Evolutionary conservation across 2,888 invertebrate species (phyloP), one percentile per base, ranked within the genome.

Genomic region (Volucella inanis): DNA sequence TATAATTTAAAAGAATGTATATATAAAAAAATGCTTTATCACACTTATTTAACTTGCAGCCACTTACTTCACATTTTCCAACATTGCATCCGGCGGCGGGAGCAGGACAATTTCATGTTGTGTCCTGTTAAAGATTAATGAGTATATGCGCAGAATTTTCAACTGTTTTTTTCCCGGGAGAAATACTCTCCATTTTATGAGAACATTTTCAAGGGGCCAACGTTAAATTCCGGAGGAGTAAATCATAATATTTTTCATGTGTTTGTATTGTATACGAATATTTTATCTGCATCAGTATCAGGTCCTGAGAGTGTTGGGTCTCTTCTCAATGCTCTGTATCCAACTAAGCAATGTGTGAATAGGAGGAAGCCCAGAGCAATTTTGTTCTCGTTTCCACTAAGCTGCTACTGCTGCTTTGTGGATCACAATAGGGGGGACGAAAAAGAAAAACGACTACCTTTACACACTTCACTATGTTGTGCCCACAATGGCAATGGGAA

Each of bases 311-410:
- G 9, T 38, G 12, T 9, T 22, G 38, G 55, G 49, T 43, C 14
- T 59, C 72, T 57, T 52, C 47, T 49, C 12, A 31, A 31, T 31
- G 31, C 31, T 31, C 31, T 31, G 31, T 31, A 31, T 31, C 31
- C n/a, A 65, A 67, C 39, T 59, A 47, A 38, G 52, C 61, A 49
- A 49, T 71, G 57, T 62, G 67, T 83, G 55, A 61, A 72, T 72
- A 83, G 72, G 72, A 67, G 67, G 78, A 62, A 67, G 50, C 78
- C 49, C 67, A 50, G 47, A 72, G 79, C 72, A 43, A 67, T 78
- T 79, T 79, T 45, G 64, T 76, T 52, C 47, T 47, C 57, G 22
- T 68, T 75, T 22, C 47, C 38, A 61, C 76, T 76, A 67, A 76
- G 61, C 3, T 65, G 31, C 31, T 22, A 3, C 3, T 65, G 31